Percentiles rank a stretch among this genome's conserved stretches.
Evolutionary conservation across 1,140 invertebrate genomes (phyloP).

Genomic region (Lineus longissimus): DNA sequence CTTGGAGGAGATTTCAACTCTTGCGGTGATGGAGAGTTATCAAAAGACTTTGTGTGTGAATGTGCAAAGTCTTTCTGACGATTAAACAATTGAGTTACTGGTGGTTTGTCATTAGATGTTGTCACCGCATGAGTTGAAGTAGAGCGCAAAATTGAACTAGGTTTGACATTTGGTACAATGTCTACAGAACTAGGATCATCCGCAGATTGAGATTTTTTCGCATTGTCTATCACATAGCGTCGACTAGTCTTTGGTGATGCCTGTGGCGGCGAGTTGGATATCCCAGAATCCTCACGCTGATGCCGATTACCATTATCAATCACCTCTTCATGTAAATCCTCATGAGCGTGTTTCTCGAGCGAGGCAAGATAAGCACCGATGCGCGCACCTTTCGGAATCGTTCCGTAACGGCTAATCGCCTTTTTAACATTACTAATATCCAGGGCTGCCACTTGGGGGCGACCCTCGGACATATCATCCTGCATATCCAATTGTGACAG

Average conservation of each 20-base stretch:
- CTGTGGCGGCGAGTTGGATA: conserved; percentile 38
- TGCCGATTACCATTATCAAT: conserved; percentile 35
- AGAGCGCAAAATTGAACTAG: conserved; percentile 43
- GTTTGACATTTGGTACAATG: conserved; percentile 20
- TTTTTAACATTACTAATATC: conserved; percentile 95
- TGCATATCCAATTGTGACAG: no score
- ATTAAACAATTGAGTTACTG: not conserved
- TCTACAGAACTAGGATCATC: not conserved
- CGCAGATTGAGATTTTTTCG: conserved; percentile 3
- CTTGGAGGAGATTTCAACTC: not conserved
- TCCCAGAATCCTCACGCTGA: conserved; percentile 41
- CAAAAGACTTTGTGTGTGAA: not conserved
- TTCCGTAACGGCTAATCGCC: conserved; percentile 94
- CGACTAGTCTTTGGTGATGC: conserved; percentile 23
- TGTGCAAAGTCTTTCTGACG: not conserved
- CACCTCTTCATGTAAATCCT: conserved; percentile 25
- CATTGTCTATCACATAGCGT: conserved; percentile 7
- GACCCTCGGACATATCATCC: conserved; percentile 13
- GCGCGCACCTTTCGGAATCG: conserved; percentile 85
- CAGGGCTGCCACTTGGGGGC: conserved; percentile 65
- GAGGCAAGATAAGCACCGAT: conserved; percentile 95
- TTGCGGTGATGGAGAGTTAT: not conserved
- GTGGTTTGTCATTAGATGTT: not conserved
- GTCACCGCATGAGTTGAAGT: conserved; percentile 13
- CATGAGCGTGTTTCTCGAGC: conserved; percentile 53